Base-by-base conservation (phyloP, 1,140 invertebrate species). In the Asbolus verrucosus region DNA sequence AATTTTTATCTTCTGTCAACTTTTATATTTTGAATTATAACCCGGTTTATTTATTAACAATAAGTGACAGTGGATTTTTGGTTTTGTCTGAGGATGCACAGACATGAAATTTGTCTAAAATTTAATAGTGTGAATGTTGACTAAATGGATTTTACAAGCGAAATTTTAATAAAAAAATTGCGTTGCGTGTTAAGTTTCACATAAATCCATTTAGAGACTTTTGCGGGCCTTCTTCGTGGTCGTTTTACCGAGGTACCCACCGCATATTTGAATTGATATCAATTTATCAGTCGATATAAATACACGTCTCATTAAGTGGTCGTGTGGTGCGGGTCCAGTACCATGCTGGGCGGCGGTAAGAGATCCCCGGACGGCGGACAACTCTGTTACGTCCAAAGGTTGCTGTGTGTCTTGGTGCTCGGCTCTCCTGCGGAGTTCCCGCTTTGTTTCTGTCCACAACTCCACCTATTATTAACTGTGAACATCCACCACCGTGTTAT, bases 391-490 rank as follows among this genome's bases (percentile, higher is more conserved):
- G 16, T 19, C 50, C 15, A 21, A 63, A 11, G 18, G 13, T 4
- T 3, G 33, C 33, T 11, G 33, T 11, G 33, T 36, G 6, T 36
- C 33, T 6, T 2, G 33, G 33, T 11, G 3, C 6, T 5, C 5
- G 46, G 46, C 9, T 18, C 46, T 54, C 46, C 46, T 13, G 46
- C 46, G n/a, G 46, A 27, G n/a, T 24, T 30, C 14, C 46, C 43
- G 46, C 46, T 67, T 54, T 67, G 65, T 67, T 67, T 59, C 65
- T 67, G 65, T 67, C 65, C 65, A 67, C 54, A 67, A 59, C 54
- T 67, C 39, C 50, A 67, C 65, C 50, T 69, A 62, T 69, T 69
- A 69, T 69, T 69, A 69, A 69, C 67, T 69, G 67, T 36, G 59
- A 69, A 69, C 67, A 69, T 27, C 18, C 61, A 21, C 33, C 24